These are phyloP conservation scores for Lycaon pictus DNA, from an alignment of 2,113 vertebrate genomes.

Conservation along the genomic window DNA sequence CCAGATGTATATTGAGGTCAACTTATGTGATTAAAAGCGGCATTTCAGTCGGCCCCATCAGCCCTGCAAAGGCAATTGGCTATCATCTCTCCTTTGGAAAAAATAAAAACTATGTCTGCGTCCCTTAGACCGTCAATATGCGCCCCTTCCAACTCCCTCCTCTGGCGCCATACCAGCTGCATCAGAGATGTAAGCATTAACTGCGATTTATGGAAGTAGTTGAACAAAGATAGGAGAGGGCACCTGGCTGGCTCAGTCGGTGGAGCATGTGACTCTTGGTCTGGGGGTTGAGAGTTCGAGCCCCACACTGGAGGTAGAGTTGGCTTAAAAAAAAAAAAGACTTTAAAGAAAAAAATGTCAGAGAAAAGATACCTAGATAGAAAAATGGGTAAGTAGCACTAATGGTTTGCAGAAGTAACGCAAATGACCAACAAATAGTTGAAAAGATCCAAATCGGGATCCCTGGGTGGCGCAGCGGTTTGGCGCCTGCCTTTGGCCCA, in stretches of 20 bases:
- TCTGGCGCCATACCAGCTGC: background rate
- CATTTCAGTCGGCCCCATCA: accelerated
- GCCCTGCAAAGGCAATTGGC: background rate
- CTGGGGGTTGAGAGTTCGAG: background rate
- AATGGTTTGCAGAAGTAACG: background rate
- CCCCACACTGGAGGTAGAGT: background rate
- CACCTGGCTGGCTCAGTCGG: background rate
- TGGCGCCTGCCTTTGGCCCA: no score
- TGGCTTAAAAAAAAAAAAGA: background rate
- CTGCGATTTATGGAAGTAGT: background rate
- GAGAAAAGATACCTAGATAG: background rate
- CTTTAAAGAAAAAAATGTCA: background rate
- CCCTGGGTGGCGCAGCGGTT: no score
- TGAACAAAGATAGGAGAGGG: background rate
- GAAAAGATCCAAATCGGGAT: background rate
- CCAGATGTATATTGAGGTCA: background rate
- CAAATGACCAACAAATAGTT: background rate
- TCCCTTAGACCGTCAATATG: background rate
- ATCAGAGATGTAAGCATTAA: background rate
- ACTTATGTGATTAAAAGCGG: background rate
- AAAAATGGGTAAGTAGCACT: background rate
- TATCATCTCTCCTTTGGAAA: background rate
- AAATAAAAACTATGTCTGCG: background rate
- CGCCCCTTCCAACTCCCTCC: no score
- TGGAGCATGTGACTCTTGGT: background rate